These are phyloP conservation scores for Ectropis grisescens DNA, from an alignment of 1,140 invertebrate species.

Conservation along the genomic window DNA sequence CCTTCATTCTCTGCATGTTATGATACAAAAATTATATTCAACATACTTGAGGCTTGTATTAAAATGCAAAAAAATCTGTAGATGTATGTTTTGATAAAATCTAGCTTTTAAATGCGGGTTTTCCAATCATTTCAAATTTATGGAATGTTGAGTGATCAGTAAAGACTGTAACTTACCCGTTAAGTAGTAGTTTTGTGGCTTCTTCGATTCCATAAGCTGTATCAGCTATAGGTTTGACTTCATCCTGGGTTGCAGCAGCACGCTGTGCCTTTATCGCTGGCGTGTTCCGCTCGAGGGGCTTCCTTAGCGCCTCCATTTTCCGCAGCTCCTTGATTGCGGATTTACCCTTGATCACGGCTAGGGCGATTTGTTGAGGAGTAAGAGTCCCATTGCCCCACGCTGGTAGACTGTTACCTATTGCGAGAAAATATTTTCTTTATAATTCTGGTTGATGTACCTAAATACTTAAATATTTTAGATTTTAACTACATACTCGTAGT, in stretches of 20 bases:
- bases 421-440: too few relatives aligned
- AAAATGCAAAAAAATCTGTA: too few relatives aligned
- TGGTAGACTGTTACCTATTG: conserved; percentile 1
- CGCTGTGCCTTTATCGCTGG: conserved; percentile 79
- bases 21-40: too few relatives aligned
- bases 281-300: conserved; percentile 66
- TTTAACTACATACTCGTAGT: too few relatives aligned
- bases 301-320: conserved; percentile 66
- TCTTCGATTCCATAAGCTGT: conserved; percentile 76
- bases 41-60: too few relatives aligned
- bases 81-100: too few relatives aligned
- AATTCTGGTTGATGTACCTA: too few relatives aligned
- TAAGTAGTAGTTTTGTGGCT: conserved; percentile 70
- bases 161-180: conserved; percentile 46
- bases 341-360: conserved; percentile 69
- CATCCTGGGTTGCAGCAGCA: conserved; percentile 72
- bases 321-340: conserved; percentile 69
- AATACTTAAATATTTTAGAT: too few relatives aligned
- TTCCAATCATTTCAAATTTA: too few relatives aligned
- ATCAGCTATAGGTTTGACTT: conserved; percentile 72
- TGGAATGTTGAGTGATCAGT: too few relatives aligned
- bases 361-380: conserved; percentile 28
- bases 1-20: too few relatives aligned
- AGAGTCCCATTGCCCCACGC: conserved; percentile 35
- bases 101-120: too few relatives aligned